Percentiles rank a stretch among this genome's conserved stretches.
Conservation (phyloP, 2,113 vertebrate species). For the Mesitornis unicolor region DNA sequence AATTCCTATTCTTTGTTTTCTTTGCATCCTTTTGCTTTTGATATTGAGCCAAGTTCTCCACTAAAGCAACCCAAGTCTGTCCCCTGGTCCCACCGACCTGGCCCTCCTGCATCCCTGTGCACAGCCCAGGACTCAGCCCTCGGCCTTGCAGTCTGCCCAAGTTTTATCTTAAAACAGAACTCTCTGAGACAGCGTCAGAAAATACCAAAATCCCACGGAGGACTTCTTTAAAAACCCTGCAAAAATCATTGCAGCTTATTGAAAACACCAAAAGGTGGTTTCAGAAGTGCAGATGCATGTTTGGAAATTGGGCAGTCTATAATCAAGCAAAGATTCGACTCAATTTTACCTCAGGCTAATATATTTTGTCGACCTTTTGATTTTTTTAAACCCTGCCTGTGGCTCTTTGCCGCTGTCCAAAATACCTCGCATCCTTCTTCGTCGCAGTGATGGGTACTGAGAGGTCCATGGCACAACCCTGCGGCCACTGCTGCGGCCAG, state of each 20-base stretch:
- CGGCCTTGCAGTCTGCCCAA: not conserved
- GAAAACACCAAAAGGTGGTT: not conserved
- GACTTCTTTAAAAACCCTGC: constrained; percentile 7
- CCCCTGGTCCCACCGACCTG: not conserved
- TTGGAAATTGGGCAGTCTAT: not conserved
- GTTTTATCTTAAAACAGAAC: constrained; percentile 20
- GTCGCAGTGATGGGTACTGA: not conserved
- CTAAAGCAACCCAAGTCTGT: not conserved
- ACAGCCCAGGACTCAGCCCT: not conserved
- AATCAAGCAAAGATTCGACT: constrained; percentile 36
- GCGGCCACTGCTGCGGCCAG: not conserved
- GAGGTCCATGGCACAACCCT: not conserved
- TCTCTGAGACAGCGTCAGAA: not conserved
- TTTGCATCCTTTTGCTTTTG: not conserved
- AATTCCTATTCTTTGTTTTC: not conserved
- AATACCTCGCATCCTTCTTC: not conserved
- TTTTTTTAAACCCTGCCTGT: not conserved
- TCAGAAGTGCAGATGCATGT: not conserved
- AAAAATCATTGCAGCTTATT: constrained; percentile 48
- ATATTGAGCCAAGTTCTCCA: not conserved
- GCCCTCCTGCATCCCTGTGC: not conserved
- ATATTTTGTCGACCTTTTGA: constrained; percentile 33
- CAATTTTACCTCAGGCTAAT: constrained; percentile 55
- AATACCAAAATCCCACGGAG: constrained; percentile 2
- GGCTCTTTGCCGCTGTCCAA: constrained; percentile 11